Evolutionary conservation across 2,797 vertebrate genomes (phyloP), one percentile per base, ranked within the genome.

Genomic region (Esox masquinongy): DNA sequence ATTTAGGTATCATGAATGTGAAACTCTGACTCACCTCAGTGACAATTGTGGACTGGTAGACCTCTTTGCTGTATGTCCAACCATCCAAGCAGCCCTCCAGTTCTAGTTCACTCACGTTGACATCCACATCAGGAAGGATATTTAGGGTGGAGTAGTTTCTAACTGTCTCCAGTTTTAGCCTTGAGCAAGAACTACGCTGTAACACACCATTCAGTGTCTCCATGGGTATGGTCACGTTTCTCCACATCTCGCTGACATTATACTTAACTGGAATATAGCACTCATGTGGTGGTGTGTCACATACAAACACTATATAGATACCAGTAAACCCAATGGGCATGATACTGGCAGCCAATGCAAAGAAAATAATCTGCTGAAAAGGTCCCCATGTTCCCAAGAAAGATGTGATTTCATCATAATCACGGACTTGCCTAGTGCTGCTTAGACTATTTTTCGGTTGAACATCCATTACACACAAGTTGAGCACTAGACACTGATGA

Each of bases 251-350:
- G 82, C 91, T 96, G 85, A 97, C 90, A 88, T 89, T 95, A 77
- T 84, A 87, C 1, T 77, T 74, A 73, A 80, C 84, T 0, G 96
- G 96, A 51, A 97, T 83, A 5, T 74, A 80, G 85, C 96, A 97
- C 74, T 83, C 86, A 70, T 97, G 95, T 80, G 93, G 89, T 0
- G 96, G 95, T 0, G 83, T 89, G 4, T 87, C 95, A 0, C 85
- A 93, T 22, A 95, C 85, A 81, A 97, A 97, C 36, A 96, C 87
- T 0, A n/a, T n/a, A n/a, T n/a, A n/a, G n/a, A n/a, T n/a, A n/a
- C 93, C 93, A 0, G 88, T 88, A 78, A 96, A 96, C 22, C 96
- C 96, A 24, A 96, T 97, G 1, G 95, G 96, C 14, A 97, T 34
- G 82, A 95, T 95, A 86, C 95, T 97, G 84, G 92, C 85, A 34